Conservation (phyloP, 2,888 invertebrate genomes). For the Hoplodrina blanda region DNA sequence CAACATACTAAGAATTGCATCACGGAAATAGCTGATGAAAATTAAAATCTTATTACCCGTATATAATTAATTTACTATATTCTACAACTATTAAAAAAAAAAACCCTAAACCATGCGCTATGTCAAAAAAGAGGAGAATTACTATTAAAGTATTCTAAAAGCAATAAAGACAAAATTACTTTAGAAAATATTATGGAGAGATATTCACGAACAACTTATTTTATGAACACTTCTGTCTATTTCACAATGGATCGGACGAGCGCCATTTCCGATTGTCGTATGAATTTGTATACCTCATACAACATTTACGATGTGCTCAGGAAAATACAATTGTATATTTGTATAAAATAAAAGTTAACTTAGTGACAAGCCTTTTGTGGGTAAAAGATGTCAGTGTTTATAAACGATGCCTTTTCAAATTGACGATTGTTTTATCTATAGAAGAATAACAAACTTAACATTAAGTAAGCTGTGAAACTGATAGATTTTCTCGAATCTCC, state of each 20-base stretch:
- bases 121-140: not conserved
- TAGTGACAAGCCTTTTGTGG: slow-evolving; percentile 6
- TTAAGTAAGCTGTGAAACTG: no score
- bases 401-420: not conserved
- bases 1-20: no score
- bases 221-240: slow-evolving; percentile 48
- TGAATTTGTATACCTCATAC: slow-evolving; percentile 46
- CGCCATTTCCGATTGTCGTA: slow-evolving; percentile 40
- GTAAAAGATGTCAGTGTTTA: not conserved
- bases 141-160: no score
- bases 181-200: slow-evolving; percentile 13
- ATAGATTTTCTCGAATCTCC: no score
- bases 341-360: slow-evolving; percentile 13
- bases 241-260: slow-evolving; percentile 47
- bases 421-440: no score
- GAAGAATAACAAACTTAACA: no score
- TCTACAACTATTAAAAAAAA: no score
- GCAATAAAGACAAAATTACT: slow-evolving; percentile 18
- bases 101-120: not conserved
- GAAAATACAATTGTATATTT: slow-evolving; percentile 43
- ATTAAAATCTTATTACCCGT: no score
- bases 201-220: slow-evolving; percentile 31
- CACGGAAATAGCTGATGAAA: no score
- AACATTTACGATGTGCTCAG: slow-evolving; percentile 43
- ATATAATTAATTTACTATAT: no score